A percentile compares a stretch with the other conserved stretches of the same genome.
Conservation (phyloP, 2,888 invertebrate genomes). For the Torymus tubicola region DNA sequence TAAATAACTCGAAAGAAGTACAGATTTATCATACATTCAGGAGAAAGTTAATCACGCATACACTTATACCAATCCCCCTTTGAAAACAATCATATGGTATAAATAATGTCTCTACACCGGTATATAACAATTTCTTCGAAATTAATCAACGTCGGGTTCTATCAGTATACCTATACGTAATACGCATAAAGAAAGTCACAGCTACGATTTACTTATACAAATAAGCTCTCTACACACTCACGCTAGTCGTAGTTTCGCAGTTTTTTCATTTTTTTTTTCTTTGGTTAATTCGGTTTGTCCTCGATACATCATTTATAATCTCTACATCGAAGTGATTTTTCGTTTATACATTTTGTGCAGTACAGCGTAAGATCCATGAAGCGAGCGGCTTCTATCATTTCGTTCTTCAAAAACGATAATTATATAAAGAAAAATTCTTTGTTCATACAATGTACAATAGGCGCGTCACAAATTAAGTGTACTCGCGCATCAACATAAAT, state of each 20-base stretch:
- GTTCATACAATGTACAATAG: no score
- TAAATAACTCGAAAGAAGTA: no score
- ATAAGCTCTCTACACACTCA: conserved; percentile 40
- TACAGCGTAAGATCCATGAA: conserved; percentile 14
- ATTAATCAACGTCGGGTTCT: conserved; percentile 5
- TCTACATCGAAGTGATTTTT: conserved; percentile 35
- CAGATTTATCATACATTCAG: no score
- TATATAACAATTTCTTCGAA: conserved; percentile 13
- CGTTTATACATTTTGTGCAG: conserved; percentile 50
- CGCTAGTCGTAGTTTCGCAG: conserved; percentile 25
- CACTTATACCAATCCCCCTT: no score
- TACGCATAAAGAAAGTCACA: conserved; percentile 13
- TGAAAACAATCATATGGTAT: no score
- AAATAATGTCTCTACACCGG: no score
- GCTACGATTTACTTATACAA: conserved; percentile 10
- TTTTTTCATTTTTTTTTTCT: conserved; percentile 1
- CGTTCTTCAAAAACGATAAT: no score
- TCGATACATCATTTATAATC: conserved; percentile 9
- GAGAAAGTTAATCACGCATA: no score
- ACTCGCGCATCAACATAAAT: no score
- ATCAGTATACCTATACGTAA: not conserved
- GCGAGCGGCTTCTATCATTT: not conserved
- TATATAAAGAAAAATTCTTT: no score
- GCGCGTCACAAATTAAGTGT: no score
- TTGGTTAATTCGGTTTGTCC: conserved; percentile 45